Base-by-base conservation (phyloP, 2,797 vertebrate genomes). In the Fistularia tabacaria region DNA sequence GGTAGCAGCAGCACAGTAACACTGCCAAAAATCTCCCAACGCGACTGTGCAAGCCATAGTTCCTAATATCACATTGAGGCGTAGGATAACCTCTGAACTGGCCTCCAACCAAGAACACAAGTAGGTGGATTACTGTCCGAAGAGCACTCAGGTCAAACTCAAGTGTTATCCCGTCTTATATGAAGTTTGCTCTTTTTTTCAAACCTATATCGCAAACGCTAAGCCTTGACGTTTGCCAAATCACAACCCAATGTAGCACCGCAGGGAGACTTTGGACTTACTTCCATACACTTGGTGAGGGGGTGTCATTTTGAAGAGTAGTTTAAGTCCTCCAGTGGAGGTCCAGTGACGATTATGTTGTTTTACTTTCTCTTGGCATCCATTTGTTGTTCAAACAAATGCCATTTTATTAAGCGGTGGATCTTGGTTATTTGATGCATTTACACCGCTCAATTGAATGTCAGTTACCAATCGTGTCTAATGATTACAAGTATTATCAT, bases 91-190 rank as follows among this genome's bases (percentile, higher is more conserved):
- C 84, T 81, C 11, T 83, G 76, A 85, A 75, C 80, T 42, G 64
- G 77, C 82, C 85, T 84, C 66, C 65, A 83, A 82, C 79, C 75
- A 82, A 72, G 59, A 80, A 75, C 75, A 80, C 75, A 62, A 77
- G 84, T 83, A 82, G 79, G 79, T 82, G 83, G 80, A 72, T 57
- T 46, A 54, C 14, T 56, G 76, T 71, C 73, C 60, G 9, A 43
- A 71, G 66, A 76, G 66, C 55, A 38, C 56, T 55, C 50, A 49
- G 84, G 78, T 83, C 73, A 77, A 51, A 59, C 52, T 65, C 36
- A 68, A 54, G 39, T 66, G 37, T 40, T 50, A 9, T 50, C 52
- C 10, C 15, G 45, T 36, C 48, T n/a, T 12, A n/a, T 45, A 40
- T 13, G 38, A 59, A 42, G 14, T 39, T 59, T 47, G 38, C 5